Conservation (phyloP, 1,140 invertebrate species). For the Neoseiulus cucumeris region DNA sequence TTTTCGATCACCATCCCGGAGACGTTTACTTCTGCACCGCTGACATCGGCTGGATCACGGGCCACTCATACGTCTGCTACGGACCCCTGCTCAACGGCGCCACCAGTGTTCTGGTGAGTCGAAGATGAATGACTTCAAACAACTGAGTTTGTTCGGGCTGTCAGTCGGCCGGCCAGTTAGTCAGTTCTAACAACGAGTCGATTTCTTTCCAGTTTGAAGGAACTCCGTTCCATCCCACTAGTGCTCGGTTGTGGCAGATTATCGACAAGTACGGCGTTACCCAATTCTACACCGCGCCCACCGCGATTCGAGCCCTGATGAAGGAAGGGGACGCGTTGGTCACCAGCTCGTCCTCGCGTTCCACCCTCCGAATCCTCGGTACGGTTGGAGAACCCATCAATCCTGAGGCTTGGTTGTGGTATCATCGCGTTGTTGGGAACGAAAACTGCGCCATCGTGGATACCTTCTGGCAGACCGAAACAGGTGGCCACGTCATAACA, state of each 20-base stretch:
- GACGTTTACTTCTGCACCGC: conserved; percentile 98
- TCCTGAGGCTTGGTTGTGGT: conserved; percentile 94
- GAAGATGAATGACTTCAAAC: conserved; percentile 8
- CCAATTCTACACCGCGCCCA: conserved; percentile 96
- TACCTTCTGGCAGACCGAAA: conserved; percentile 99
- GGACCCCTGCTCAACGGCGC: conserved; percentile 81
- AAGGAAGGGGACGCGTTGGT: conserved; percentile 45
- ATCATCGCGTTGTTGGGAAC: conserved; percentile 60
- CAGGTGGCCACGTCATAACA: conserved; percentile 80
- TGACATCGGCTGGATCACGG: conserved; percentile 97
- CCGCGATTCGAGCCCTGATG: conserved; percentile 87
- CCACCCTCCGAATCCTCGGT: conserved; percentile 54
- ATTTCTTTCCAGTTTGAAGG: conserved; percentile 86
- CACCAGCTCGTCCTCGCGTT: conserved; percentile 27
- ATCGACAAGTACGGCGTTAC: conserved; percentile 83
- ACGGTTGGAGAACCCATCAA: conserved; percentile 95
- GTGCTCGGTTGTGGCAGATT: conserved; percentile 68
- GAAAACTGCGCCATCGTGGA: conserved; percentile 59
- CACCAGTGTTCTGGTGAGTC: conserved; percentile 62
- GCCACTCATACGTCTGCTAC: conserved; percentile 87
- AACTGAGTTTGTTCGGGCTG: no score
- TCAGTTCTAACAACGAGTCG: no score
- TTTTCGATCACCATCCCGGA: conserved; percentile 74
- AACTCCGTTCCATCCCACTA: conserved; percentile 60
- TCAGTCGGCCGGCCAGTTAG: no score